Evolutionary conservation across 2,113 vertebrate species (phyloP).

Genomic region (Grallaria varia): DNA sequence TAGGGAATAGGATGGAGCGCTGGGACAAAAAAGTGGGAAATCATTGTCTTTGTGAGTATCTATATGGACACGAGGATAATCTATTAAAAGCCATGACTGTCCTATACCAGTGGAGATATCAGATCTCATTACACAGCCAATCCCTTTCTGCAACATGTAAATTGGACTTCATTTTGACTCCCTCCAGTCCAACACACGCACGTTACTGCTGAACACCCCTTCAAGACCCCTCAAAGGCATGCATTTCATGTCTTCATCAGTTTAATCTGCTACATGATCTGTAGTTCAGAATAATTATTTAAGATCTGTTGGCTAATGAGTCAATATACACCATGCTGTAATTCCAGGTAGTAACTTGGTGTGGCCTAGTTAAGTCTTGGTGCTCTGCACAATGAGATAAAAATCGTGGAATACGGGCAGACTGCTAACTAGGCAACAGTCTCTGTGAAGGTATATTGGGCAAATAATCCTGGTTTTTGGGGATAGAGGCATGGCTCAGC

Average conservation of each 20-base stretch:
- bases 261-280: neutral
- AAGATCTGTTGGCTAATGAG: neutral
- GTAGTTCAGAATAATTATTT: conserved; percentile 10
- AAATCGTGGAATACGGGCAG: neutral
- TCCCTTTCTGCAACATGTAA: conserved; percentile 62
- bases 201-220: neutral
- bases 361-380: neutral
- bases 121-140: conserved; percentile 57
- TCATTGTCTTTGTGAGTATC: conserved; percentile 63
- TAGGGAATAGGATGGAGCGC: conserved; percentile 23
- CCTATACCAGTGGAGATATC: conserved; percentile 53
- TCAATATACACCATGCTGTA: neutral
- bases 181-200: neutral
- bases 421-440: neutral
- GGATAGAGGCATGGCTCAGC: neutral
- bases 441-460: neutral
- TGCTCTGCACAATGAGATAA: neutral
- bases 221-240: neutral
- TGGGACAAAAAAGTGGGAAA: conserved; percentile 37
- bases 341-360: neutral
- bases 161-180: conserved; percentile 47
- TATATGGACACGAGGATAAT: conserved; percentile 55
- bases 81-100: conserved; percentile 62
- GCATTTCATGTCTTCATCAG: neutral
- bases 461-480: neutral